Evolutionary conservation across 1,140 invertebrate genomes (phyloP).

Genomic region (Chrysomallon squamiferum): DNA sequence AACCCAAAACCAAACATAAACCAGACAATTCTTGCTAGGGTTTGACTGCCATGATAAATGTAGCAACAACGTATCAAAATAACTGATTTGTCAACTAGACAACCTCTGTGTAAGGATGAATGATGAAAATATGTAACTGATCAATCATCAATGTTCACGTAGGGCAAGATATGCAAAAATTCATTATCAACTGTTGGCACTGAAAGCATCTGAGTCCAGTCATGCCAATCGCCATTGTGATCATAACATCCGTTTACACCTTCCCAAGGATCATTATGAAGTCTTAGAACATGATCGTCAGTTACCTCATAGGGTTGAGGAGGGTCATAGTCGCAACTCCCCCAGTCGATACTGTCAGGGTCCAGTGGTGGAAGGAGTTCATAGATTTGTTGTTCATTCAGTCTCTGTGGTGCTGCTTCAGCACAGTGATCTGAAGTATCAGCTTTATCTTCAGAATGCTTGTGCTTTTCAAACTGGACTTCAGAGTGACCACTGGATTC

Average conservation of each 20-base stretch:
- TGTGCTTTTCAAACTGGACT: background rate
- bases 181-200: slow-evolving; percentile 75
- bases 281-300: slow-evolving; percentile 60
- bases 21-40: no score
- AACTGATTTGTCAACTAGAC: no score
- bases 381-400: slow-evolving; percentile 48
- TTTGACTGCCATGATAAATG: no score
- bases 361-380: slow-evolving; percentile 71
- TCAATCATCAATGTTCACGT: slow-evolving; percentile 80
- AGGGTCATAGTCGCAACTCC: slow-evolving; percentile 19
- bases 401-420: slow-evolving; percentile 7
- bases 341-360: slow-evolving; percentile 63
- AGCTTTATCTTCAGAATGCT: background rate
- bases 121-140: background rate
- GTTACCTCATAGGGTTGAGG: slow-evolving; percentile 43
- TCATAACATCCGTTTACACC: slow-evolving; percentile 73
- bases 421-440: slow-evolving; percentile 9
- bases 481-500: background rate
- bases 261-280: slow-evolving; percentile 64
- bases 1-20: no score
- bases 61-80: no score
- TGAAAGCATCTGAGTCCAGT: slow-evolving; percentile 82
- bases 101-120: background rate
- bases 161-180: slow-evolving; percentile 85
- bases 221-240: slow-evolving; percentile 71